Evolutionary conservation across 2,888 invertebrate species (phyloP), one percentile per base, ranked within the genome.

Genomic region (Priocnemis perturbator): DNA sequence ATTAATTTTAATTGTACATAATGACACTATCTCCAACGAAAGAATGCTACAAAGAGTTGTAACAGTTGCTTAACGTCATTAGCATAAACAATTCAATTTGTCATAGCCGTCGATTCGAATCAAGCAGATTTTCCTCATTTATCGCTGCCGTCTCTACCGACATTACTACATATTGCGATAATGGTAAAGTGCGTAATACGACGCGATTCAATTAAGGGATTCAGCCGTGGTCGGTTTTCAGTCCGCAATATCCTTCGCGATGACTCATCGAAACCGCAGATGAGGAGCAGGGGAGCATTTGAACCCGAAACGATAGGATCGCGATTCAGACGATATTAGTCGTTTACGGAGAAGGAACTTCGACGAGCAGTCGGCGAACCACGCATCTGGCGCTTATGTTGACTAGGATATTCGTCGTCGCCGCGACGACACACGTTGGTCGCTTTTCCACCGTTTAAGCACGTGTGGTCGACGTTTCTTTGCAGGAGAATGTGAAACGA

Each of bases 391-490:
- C 37, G 37, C 37, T 37, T 7, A 11, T 37, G 37, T 37, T 3
- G n/a, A n/a, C n/a, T n/a, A 37, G 14, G 11, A 37, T 11, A 11
- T 37, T 9, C 37, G 37, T 37, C 1, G 37, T 11, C 37, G 11
- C 7, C 37, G n/a, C n/a, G 4, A 37, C 37, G 37, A 11, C 37
- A 37, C n/a, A 30, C 37, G 17, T 17, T 56, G 56, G 23, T 30
- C 19, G 57, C 30, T 20, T 57, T 57, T 37, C 14, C 19, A 20
- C 4, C 19, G 19, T 15, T 26, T 37, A 19, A 30, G n/a, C 64
- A 62, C 60, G 48, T 50, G 64, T 58, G 67, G 53, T 14, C 19
- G 26, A 48, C 20, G 19, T 5, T 44, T 63, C 56, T 50, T 58
- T 55, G 30, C 53, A 45, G 60, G 62, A 44, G 59, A 63, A 59